These are phyloP conservation scores for Phaenicophaeus curvirostris DNA, from an alignment of 2,797 vertebrate species.

Conservation along the genomic window DNA sequence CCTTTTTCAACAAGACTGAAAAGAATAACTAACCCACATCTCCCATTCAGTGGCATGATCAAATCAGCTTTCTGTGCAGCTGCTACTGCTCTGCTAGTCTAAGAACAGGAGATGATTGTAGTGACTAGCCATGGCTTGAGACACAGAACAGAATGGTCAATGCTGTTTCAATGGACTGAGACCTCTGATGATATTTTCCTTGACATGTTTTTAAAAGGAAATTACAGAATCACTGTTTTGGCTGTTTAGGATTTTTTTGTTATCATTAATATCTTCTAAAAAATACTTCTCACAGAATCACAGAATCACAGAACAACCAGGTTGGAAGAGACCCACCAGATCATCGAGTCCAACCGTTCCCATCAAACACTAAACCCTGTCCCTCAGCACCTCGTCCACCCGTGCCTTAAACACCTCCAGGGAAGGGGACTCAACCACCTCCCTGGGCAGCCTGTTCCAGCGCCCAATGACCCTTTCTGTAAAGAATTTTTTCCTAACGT, in stretches of 20 bases:
- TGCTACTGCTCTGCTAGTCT: neutral
- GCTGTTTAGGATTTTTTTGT: neutral
- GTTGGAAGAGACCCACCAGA: too few species aligned
- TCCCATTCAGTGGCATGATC: neutral
- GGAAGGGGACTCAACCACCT: too few species aligned
- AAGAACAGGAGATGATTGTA: neutral
- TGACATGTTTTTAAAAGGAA: neutral
- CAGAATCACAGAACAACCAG: too few species aligned
- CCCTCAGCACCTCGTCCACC: too few species aligned
- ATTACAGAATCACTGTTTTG: neutral
- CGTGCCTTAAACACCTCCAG: too few species aligned
- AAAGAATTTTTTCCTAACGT: too few species aligned
- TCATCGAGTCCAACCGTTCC: too few species aligned
- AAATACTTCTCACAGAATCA: too few species aligned
- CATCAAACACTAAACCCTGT: too few species aligned
- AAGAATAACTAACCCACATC: neutral
- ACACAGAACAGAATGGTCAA: rapidly evolving
- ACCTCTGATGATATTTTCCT: neutral
- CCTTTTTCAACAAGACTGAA: rapidly evolving
- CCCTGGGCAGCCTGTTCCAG: too few species aligned
- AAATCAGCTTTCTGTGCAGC: neutral
- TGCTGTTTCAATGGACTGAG: neutral
- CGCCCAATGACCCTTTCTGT: too few species aligned
- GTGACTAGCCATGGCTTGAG: neutral
- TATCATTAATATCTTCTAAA: neutral